Evolutionary conservation across 2,113 vertebrate genomes (phyloP).

Genomic region (Orientallactaga bullata): DNA sequence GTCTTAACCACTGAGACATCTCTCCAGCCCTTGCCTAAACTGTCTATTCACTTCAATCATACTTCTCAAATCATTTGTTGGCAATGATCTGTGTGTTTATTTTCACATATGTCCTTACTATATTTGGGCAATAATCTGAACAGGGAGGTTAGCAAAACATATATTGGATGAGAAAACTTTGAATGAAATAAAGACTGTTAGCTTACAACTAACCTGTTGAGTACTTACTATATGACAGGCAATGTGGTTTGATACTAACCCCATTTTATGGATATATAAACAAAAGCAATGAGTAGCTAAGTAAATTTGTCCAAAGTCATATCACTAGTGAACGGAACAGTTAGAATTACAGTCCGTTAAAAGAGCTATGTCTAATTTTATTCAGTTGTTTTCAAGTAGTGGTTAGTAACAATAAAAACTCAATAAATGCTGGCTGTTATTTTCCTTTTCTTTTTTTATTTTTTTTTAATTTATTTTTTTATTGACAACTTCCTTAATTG

Average conservation of each 20-base stretch:
- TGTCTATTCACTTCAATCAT: background rate
- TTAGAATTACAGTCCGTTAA: background rate
- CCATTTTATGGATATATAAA: conserved; percentile 47
- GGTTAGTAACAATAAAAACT: conserved; percentile 28
- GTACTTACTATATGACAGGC: conserved; percentile 1
- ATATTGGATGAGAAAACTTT: conserved; percentile 24
- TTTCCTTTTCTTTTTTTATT: too few species aligned
- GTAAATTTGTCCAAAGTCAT: conserved; percentile 33
- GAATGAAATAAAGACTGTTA: conserved; percentile 31
- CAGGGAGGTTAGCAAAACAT: background rate
- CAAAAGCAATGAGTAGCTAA: conserved; percentile 36
- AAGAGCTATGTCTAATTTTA: background rate
- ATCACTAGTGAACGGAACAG: background rate
- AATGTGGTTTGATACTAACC: conserved; percentile 35
- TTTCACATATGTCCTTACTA: background rate
- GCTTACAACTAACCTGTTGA: conserved; percentile 33
- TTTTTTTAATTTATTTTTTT: too few species aligned
- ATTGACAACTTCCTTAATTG: too few species aligned
- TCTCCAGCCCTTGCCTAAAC: too few species aligned
- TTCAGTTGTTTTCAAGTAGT: conserved; percentile 36
- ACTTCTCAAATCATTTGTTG: background rate
- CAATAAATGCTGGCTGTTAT: background rate
- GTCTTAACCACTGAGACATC: too few species aligned
- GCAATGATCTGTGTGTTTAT: conserved; percentile 23
- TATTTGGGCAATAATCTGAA: conserved; percentile 26